Evolutionary conservation across 2,888 invertebrate genomes (phyloP), one percentile per base, ranked within the genome.

Genomic region (Mallateleia sp.): DNA sequence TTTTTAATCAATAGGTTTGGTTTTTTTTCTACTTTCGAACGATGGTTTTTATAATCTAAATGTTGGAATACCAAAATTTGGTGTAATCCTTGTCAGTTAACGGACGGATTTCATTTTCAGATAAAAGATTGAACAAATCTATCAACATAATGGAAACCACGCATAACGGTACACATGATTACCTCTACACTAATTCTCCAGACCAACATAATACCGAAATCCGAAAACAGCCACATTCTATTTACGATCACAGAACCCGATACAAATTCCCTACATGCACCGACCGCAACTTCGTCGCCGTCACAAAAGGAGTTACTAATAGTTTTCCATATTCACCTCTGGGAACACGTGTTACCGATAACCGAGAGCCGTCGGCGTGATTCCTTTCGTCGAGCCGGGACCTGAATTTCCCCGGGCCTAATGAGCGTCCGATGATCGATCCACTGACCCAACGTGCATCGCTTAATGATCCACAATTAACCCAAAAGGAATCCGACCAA

Each of bases 381-480:
- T 28, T 58, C 67, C 62, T 71, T 79, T 79, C 50, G 24, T 38
- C 52, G 18, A 15, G 22, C 20, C 28, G 25, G 34, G 6, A 58
- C 74, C 60, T 7, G 18, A 45, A 32, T 80, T 80, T 80, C 54
- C 71, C 32, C 34, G 7, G 0, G 20, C 34, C 72, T 72, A 81
- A 74, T 45, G 79, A 71, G 71, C 54, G 28, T 1, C 42, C 8
- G 28, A 81, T 83, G 82, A 83, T 83, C 71, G 77, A 83, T 83
- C 38, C 83, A 14, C 22, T 54, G 54, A 34, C 75, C 75, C 75
- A 67, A 52, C 74, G 14, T 75, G 82, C 75, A 67, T 25, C 75
- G 22, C 45, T 47, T 83, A 83, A 83, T 83, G 82, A 77, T 77
- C 82, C 62, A 52, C 38, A 77, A 69, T 83, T 69, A 71, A 60